Percentiles rank a stretch among this genome's conserved stretches.
Evolutionary conservation across 1,140 invertebrate genomes (phyloP).

Genomic region (Drosophila murphyi): DNA sequence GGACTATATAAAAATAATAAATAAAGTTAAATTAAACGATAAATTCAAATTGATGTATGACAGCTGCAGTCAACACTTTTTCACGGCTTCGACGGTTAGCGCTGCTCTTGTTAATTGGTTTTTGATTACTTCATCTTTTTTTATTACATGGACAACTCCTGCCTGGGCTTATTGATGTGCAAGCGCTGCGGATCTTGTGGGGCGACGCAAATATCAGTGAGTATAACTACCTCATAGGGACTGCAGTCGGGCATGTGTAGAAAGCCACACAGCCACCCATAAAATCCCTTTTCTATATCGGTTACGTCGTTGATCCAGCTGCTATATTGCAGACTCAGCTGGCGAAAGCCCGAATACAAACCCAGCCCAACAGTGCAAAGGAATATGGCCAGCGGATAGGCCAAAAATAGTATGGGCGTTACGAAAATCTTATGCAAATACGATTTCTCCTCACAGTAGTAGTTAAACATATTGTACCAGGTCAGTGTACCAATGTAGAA

Average conservation of each 20-base stretch:
- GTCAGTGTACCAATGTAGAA: slow-evolving; percentile 91
- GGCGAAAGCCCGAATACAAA: slow-evolving; percentile 88
- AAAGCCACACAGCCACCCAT: slow-evolving; percentile 90
- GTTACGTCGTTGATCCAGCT: slow-evolving; percentile 89
- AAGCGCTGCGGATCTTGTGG: slow-evolving; percentile 73
- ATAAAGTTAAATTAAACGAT: slow-evolving; percentile 6
- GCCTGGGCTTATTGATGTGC: slow-evolving; percentile 79
- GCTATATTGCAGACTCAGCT: slow-evolving; percentile 89
- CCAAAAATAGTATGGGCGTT: slow-evolving; percentile 89
- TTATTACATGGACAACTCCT: slow-evolving; percentile 79
- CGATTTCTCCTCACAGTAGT: slow-evolving; percentile 89
- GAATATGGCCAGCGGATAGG: slow-evolving; percentile 90
- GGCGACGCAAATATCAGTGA: slow-evolving; percentile 78
- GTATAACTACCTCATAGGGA: slow-evolving; percentile 79
- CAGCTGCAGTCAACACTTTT: slow-evolving; percentile 19
- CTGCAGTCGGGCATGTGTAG: slow-evolving; percentile 89
- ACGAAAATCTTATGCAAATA: slow-evolving; percentile 87
- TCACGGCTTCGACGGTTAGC: slow-evolving; percentile 33
- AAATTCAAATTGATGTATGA: slow-evolving; percentile 6
- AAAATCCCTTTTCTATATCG: slow-evolving; percentile 92
- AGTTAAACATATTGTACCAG: slow-evolving; percentile 91
- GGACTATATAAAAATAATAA: neutral
- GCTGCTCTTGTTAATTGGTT: neutral
- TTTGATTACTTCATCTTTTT: neutral
- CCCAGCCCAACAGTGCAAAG: slow-evolving; percentile 88